Base-by-base conservation (phyloP, 2,113 vertebrate genomes). In the Girardinichthys multiradiatus region DNA sequence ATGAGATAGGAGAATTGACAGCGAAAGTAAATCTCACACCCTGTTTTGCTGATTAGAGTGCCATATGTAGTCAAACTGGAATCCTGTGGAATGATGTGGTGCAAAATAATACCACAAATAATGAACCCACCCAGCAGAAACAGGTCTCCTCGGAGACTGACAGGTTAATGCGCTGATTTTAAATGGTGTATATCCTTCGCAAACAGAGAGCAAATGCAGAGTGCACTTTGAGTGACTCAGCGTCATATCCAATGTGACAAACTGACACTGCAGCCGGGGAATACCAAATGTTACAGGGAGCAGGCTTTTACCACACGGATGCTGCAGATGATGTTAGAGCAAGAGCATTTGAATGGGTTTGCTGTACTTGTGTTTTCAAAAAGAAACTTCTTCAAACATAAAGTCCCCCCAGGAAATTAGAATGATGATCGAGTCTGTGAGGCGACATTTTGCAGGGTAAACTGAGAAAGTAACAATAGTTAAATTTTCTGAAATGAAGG, bases 1-100 rank as follows among this genome's bases (percentile, higher is more conserved):
- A 71, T 59, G 59, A 67, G 61, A 74, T 39, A 11, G 35, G 9
- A 57, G 79, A 65, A 62, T 45, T 88, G 89, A 89, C 85, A 86
- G 71, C 66, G 77, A 84, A 90, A 87, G 82, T 89, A 91, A 92
- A 91, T 91, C 89, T 89, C 33, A 1, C 24, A 12, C 58, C 7
- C 45, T 77, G 84, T 85, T 87, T 82, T 71, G 76, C 73, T 92
- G 89, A 91, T 92, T 91, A 79, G 81, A 91, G 79, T 88, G 76
- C 76, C 78, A 76, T 77, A 82, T 71, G 72, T 64, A 57, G 72
- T 73, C 61, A 11, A 79, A 79, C 64, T 19, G 79, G 27, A 84
- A 37, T 59, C 62, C 58, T 68, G 67, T 64, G 67, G 10, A 10
- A 60, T 73, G 70, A 7, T 29, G 17, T 13, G 42, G 67, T 69